Percentiles rank a stretch among this genome's conserved stretches.
Evolutionary conservation across 2,797 vertebrate genomes (phyloP).

Genomic region (Apogon talboti): DNA sequence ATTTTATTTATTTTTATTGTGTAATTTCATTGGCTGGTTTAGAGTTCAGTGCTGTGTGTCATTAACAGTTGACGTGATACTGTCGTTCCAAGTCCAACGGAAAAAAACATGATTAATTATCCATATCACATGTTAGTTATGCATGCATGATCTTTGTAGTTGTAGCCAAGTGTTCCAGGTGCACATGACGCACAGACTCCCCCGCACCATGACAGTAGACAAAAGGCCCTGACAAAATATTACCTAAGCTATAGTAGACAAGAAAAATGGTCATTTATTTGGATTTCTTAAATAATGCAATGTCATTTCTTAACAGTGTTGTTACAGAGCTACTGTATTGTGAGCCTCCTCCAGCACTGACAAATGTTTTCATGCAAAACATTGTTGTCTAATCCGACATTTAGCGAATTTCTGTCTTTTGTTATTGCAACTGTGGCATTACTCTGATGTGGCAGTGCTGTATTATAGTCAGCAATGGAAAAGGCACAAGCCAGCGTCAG

Average conservation of each 20-base stretch:
- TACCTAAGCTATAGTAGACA: too few species aligned
- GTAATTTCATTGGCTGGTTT: slow-evolving; percentile 2
- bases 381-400: too few species aligned
- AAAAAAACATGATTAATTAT: slow-evolving; percentile 11
- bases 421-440: too few species aligned
- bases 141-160: slow-evolving; percentile 52
- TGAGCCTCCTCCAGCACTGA: too few species aligned
- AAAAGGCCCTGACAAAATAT: background rate
- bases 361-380: too few species aligned
- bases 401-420: too few species aligned
- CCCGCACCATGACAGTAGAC: slow-evolving; percentile 13
- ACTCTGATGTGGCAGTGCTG: too few species aligned
- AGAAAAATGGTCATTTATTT: too few species aligned
- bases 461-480: background rate
- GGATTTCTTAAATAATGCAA: too few species aligned
- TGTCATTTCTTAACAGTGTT: too few species aligned
- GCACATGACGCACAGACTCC: slow-evolving; percentile 15
- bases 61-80: slow-evolving; percentile 21
- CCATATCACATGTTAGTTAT: slow-evolving; percentile 38
- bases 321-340: too few species aligned
- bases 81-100: slow-evolving; percentile 5
- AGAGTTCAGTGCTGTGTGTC: background rate
- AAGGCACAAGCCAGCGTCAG: background rate
- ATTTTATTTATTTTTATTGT: slow-evolving; percentile 3
- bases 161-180: slow-evolving; percentile 42